phyloP scores from a whole-genome alignment of 2,888 invertebrate genomes.

The Sylvicola cinctus region DNA sequence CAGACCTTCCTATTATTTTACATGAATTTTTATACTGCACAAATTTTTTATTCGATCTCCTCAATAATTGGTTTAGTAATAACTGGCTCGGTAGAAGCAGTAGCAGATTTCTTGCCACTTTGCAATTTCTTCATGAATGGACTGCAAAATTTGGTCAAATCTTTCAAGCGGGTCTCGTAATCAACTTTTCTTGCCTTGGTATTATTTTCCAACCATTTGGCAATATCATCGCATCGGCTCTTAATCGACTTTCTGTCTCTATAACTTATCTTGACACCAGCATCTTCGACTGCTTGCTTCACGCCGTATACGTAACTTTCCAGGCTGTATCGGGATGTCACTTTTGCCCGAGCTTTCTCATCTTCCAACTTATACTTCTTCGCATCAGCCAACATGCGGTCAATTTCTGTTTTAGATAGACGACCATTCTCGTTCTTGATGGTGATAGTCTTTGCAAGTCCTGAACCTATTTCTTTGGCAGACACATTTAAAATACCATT shows the following conservation, averaged over 20 bases:
- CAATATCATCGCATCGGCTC: no score
- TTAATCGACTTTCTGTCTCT: constrained; percentile 37
- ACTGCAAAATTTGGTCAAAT: no score
- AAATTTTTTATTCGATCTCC: no score
- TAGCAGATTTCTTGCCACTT: no score
- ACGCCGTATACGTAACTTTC: constrained; percentile 44
- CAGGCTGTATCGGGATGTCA: constrained; percentile 42
- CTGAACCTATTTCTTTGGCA: constrained; percentile 38
- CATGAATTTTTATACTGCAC: no score
- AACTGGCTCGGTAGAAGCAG: no score
- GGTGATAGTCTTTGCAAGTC: constrained; percentile 45
- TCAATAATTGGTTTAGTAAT: no score
- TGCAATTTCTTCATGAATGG: no score
- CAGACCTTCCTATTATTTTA: no score
- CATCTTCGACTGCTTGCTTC: constrained; percentile 40
- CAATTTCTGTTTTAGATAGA: constrained; percentile 52
- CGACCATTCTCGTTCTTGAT: constrained; percentile 59
- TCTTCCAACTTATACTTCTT: constrained; percentile 47
- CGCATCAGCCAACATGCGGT: constrained; percentile 47
- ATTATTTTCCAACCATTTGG: constrained; percentile 38
- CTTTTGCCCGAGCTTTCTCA: constrained; percentile 37
- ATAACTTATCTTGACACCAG: constrained; percentile 36
- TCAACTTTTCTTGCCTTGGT: no score
- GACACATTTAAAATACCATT: constrained; percentile 49
- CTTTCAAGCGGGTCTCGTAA: no score